These are phyloP conservation scores for Pseudococcus longispinus DNA, from an alignment of 2,888 invertebrate species.

Conservation along the genomic window DNA sequence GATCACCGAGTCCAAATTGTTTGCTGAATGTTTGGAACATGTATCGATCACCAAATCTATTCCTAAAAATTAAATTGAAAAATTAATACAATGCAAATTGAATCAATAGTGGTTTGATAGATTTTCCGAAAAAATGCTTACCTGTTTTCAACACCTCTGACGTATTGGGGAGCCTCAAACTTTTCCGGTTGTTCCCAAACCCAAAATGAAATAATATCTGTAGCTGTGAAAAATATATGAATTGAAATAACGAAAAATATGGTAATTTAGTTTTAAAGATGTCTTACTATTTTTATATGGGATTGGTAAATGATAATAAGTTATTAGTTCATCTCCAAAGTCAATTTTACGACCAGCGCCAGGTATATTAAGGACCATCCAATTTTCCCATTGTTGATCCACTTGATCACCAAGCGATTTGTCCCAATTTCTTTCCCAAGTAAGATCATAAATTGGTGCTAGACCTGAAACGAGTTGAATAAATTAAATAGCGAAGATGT, in stretches of 20 bases:
- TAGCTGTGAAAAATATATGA: neutral
- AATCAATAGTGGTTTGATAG: neutral
- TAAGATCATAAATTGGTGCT: neutral
- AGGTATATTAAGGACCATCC: neutral
- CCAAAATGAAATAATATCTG: neutral
- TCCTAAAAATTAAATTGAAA: neutral
- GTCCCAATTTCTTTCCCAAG: neutral
- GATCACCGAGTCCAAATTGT: neutral
- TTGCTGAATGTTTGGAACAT: neutral
- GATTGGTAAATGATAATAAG: neutral
- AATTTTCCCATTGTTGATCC: conserved; percentile 5
- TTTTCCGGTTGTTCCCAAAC: neutral
- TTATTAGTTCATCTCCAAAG: neutral
- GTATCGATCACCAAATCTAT: neutral
- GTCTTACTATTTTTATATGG: neutral
- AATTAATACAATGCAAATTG: neutral
- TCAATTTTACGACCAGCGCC: neutral
- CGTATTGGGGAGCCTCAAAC: neutral
- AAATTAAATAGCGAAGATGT: no score
- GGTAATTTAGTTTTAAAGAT: neutral
- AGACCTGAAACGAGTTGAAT: neutral
- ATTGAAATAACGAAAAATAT: neutral
- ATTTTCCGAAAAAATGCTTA: neutral
- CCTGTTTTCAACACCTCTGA: neutral
- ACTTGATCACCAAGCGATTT: neutral